These are phyloP conservation scores for Pelvicachromis taeniatus DNA, from an alignment of 2,113 vertebrate species.

Conservation along the genomic window DNA sequence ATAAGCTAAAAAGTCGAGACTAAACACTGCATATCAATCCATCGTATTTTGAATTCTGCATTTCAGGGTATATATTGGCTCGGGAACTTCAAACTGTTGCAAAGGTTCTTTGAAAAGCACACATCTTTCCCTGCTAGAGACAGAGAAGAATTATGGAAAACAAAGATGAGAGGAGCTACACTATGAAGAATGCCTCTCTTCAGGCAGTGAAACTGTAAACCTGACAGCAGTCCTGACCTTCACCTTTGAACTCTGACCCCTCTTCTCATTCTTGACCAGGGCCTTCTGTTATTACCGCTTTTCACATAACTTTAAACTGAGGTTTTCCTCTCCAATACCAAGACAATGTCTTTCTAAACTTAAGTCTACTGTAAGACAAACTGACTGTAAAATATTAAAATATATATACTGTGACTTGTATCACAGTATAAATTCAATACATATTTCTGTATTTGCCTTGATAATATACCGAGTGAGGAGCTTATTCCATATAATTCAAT, in stretches of 20 bases:
- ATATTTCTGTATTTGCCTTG: not conserved
- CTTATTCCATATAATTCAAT: not conserved
- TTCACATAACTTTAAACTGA: slow-evolving; percentile 11
- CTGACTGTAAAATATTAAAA: not conserved
- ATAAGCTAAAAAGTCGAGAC: not conserved
- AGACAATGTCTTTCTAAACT: not conserved
- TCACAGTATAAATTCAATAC: not conserved
- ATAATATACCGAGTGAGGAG: not conserved
- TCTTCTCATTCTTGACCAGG: slow-evolving; percentile 44
- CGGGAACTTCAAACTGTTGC: not conserved
- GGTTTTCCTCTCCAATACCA: slow-evolving; percentile 8
- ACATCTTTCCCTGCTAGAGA: not conserved
- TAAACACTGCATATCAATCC: not conserved
- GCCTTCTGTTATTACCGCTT: slow-evolving; percentile 40
- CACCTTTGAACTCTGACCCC: slow-evolving; percentile 57
- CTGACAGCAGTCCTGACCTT: slow-evolving; percentile 50
- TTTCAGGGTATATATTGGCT: not conserved
- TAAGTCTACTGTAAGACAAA: not conserved
- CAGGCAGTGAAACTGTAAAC: slow-evolving; percentile 61
- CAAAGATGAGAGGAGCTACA: not conserved
- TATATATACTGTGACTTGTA: not conserved
- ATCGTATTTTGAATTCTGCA: not conserved
- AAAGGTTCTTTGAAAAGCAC: not conserved
- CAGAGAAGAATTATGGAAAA: not conserved
- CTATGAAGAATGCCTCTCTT: slow-evolving; percentile 35